These are phyloP conservation scores for Bellardia bayeri DNA, from an alignment of 2,888 invertebrate genomes.

Conservation along the genomic window DNA sequence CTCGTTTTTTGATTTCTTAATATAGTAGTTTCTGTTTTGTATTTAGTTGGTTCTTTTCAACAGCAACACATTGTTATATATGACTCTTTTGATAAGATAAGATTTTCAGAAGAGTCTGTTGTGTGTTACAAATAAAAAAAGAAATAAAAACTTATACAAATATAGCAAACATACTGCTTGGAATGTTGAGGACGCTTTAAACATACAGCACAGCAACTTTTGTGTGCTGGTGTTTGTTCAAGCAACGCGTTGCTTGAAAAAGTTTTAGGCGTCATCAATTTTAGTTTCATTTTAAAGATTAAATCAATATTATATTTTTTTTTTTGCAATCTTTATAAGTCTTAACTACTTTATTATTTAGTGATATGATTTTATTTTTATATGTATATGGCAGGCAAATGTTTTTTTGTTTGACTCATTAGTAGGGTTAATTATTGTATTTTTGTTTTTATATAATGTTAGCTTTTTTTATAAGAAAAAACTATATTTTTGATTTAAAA, in stretches of 20 bases:
- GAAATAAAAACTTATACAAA: background rate
- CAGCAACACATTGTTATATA: slow-evolving; percentile 53
- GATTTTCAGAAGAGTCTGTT: slow-evolving; percentile 43
- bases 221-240: background rate
- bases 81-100: slow-evolving; percentile 67
- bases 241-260: slow-evolving; percentile 14
- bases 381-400: slow-evolving; percentile 67
- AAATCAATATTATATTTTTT: slow-evolving; percentile 32
- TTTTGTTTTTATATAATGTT: background rate
- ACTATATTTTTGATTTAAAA: slow-evolving; percentile 7
- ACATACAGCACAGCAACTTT: background rate
- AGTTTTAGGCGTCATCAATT: slow-evolving; percentile 48
- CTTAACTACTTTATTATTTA: slow-evolving; percentile 64
- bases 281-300: slow-evolving; percentile 42
- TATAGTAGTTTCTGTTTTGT: slow-evolving; percentile 8
- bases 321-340: slow-evolving; percentile 39
- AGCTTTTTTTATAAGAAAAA: background rate
- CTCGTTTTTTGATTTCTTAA: slow-evolving; percentile 71
- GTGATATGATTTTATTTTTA: slow-evolving; percentile 49
- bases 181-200: background rate
- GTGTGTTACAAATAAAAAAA: background rate
- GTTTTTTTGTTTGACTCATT: slow-evolving; percentile 39
- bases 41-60: slow-evolving; percentile 43
- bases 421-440: slow-evolving; percentile 5
- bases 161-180: slow-evolving; percentile 1